These are phyloP conservation scores for Vulpes lagopus DNA, from an alignment of 2,113 vertebrate genomes.

Conservation along the genomic window DNA sequence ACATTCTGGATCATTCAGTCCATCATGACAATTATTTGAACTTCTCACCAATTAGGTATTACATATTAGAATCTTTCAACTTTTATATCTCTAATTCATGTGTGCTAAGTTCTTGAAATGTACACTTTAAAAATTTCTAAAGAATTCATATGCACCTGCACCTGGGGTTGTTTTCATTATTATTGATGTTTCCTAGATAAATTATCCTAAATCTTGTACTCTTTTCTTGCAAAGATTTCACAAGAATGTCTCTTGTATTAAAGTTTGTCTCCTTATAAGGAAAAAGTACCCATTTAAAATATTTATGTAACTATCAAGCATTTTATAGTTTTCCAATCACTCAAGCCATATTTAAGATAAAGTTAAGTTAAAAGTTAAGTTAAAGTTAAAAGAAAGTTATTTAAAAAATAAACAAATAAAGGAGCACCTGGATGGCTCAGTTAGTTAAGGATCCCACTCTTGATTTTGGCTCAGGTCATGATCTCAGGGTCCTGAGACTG, in stretches of 20 bases:
- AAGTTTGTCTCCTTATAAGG: background rate
- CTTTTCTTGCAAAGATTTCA: background rate
- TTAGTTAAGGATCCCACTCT: background rate
- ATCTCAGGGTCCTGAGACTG: background rate
- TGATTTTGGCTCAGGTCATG: background rate
- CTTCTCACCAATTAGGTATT: background rate
- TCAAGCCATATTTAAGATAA: background rate
- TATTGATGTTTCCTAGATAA: background rate
- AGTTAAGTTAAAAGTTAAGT: no score
- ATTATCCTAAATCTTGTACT: background rate
- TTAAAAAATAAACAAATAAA: background rate
- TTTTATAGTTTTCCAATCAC: background rate
- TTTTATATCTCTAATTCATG: background rate
- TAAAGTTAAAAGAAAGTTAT: no score
- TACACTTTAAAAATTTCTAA: background rate
- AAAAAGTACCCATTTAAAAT: background rate
- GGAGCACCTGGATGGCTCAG: background rate
- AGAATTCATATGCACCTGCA: background rate
- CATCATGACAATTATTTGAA: background rate
- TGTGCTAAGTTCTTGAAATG: background rate
- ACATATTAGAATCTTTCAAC: background rate
- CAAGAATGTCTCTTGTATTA: background rate
- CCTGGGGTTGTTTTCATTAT: background rate
- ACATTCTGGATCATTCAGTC: background rate
- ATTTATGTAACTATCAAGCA: background rate